phyloP scores from a whole-genome alignment of 2,888 invertebrate genomes.

The Eupithecia centaureata region DNA sequence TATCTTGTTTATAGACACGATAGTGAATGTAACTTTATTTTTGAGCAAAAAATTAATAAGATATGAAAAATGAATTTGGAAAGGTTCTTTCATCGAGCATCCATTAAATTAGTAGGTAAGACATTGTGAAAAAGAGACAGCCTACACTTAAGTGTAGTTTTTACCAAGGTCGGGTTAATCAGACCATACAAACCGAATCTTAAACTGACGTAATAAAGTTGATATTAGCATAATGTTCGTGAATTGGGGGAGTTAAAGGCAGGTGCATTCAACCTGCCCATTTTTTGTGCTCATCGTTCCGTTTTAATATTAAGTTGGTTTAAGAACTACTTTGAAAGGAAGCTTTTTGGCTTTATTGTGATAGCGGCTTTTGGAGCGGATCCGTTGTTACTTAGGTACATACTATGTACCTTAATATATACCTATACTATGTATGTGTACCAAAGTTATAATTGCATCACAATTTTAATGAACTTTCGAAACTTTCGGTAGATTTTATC shows the following conservation, averaged over 20 bases:
- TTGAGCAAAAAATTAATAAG: neutral
- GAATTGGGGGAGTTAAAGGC: conserved; percentile 40
- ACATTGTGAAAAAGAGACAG: conserved; percentile 26
- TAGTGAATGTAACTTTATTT: neutral
- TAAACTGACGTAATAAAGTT: conserved; percentile 24
- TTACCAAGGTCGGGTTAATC: conserved; percentile 28
- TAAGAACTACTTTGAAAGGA: conserved; percentile 13
- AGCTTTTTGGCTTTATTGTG: conserved; percentile 2
- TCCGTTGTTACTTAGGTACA: neutral
- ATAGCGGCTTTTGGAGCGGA: conserved; percentile 1
- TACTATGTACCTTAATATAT: too few species aligned
- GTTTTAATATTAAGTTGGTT: conserved; percentile 33
- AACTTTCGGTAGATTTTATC: neutral
- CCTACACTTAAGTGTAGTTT: conserved; percentile 14
- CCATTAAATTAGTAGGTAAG: conserved; percentile 8
- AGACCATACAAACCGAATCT: conserved; percentile 20
- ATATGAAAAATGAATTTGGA: neutral
- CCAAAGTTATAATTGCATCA: neutral
- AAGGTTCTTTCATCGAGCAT: conserved; percentile 1
- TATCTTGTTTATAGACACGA: neutral
- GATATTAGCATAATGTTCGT: conserved; percentile 19
- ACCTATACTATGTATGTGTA: too few species aligned
- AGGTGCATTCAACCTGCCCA: conserved; percentile 53
- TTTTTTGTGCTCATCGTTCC: conserved; percentile 47
- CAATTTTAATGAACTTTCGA: neutral